These are phyloP conservation scores for Zaprionus camerounensis DNA, from an alignment of 1,140 invertebrate species.

Conservation along the genomic window DNA sequence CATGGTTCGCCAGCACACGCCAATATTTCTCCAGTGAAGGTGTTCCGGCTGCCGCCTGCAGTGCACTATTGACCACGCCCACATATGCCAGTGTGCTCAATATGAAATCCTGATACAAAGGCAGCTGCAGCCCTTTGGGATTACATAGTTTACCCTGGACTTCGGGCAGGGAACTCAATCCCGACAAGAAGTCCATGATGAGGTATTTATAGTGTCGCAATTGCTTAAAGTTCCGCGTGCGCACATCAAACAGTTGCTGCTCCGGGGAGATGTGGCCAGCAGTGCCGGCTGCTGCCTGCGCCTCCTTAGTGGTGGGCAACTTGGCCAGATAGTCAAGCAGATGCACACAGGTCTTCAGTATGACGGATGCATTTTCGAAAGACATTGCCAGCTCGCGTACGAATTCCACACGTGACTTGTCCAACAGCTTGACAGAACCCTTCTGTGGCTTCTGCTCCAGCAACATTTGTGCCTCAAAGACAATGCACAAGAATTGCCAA, in stretches of 20 bases:
- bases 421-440: slow-evolving; percentile 68
- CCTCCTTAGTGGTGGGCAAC: slow-evolving; percentile 42
- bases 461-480: slow-evolving; percentile 88
- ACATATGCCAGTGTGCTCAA: slow-evolving; percentile 89
- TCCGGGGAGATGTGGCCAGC: slow-evolving; percentile 45
- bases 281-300: slow-evolving; percentile 61
- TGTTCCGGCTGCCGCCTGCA: slow-evolving; percentile 71
- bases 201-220: slow-evolving; percentile 93
- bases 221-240: slow-evolving; percentile 88
- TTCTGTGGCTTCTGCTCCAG: slow-evolving; percentile 56
- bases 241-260: slow-evolving; percentile 88
- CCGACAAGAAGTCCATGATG: slow-evolving; percentile 89
- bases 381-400: slow-evolving; percentile 49
- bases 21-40: slow-evolving; percentile 89
- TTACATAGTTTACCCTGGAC: slow-evolving; percentile 87
- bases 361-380: slow-evolving; percentile 84
- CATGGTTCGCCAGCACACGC: slow-evolving; percentile 90
- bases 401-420: slow-evolving; percentile 60
- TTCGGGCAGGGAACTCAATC: slow-evolving; percentile 87
- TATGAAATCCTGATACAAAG: slow-evolving; percentile 88
- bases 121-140: slow-evolving; percentile 56
- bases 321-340: slow-evolving; percentile 86
- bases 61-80: slow-evolving; percentile 86
- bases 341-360: slow-evolving; percentile 88
- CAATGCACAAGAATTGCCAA: slow-evolving; percentile 90